phyloP scores from a whole-genome alignment of 2,113 vertebrate genomes.

The Eudorcas thomsonii region DNA sequence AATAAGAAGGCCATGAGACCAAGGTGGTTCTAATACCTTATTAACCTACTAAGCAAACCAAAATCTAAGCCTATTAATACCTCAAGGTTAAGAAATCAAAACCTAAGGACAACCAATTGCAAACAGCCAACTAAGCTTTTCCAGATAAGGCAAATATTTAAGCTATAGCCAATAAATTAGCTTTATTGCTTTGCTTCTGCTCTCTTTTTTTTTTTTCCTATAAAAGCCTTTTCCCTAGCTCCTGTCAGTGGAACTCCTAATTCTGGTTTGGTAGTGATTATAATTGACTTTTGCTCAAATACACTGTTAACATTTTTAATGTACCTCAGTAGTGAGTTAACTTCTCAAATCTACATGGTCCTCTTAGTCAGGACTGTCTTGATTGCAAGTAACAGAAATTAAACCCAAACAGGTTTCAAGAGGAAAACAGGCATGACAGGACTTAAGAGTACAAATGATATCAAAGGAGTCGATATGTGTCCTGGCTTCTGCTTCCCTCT shows the following conservation, averaged over 20 bases:
- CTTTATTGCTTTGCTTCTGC: not conserved
- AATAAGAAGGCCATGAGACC: not conserved
- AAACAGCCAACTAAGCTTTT: not conserved
- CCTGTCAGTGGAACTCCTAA: not conserved
- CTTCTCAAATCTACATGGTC: not conserved
- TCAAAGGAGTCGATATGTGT: not conserved
- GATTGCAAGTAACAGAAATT: constrained; percentile 9
- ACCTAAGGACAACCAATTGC: not conserved
- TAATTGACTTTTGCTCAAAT: not conserved
- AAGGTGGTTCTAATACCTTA: not conserved
- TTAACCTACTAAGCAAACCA: not conserved
- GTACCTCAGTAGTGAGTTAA: not conserved
- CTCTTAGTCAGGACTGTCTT: not conserved
- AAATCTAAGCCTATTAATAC: not conserved
- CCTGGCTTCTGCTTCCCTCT: not conserved
- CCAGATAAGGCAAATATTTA: not conserved
- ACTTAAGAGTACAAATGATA: not conserved
- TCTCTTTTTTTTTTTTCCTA: not conserved
- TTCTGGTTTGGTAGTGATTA: not conserved
- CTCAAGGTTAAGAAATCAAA: not conserved
- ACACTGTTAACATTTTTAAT: not conserved
- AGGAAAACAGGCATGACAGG: not conserved
- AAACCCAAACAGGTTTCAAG: not conserved
- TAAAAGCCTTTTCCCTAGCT: not conserved
- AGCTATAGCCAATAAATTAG: not conserved